These are phyloP conservation scores for Malurus cyaneus DNA, from an alignment of 2,113 vertebrate genomes.

Conservation along the genomic window DNA sequence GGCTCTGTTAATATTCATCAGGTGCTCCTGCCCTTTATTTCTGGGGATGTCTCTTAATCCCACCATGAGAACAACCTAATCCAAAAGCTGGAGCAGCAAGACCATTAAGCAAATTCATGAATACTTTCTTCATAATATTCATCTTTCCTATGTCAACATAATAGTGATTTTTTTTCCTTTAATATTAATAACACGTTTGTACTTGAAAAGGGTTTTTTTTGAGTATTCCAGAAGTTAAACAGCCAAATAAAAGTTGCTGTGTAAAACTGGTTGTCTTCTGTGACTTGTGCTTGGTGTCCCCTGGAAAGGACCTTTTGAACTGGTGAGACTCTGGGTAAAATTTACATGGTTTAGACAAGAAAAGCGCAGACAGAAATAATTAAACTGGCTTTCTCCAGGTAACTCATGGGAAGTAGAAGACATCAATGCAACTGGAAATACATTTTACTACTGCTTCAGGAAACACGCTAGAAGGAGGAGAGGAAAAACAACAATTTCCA, in stretches of 20 bases:
- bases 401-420: background rate
- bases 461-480: background rate
- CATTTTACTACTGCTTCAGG: background rate
- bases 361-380: background rate
- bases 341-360: background rate
- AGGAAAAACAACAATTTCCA: background rate
- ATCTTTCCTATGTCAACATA: conserved; percentile 40
- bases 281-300: background rate
- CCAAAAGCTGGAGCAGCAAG: background rate
- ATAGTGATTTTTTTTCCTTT: background rate
- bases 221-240: background rate
- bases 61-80: conserved; percentile 3
- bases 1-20: conserved; percentile 34
- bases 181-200: conserved; percentile 27
- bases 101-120: conserved; percentile 49
- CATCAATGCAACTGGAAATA: background rate
- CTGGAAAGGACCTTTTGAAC: background rate
- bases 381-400: background rate
- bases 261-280: background rate
- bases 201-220: background rate
- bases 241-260: background rate
- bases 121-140: conserved; percentile 5
- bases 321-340: background rate
- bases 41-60: conserved; percentile 19
- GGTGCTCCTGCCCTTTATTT: background rate